Evolutionary conservation across 1,140 invertebrate species (phyloP).

Genomic region (Bombus waltoni): DNA sequence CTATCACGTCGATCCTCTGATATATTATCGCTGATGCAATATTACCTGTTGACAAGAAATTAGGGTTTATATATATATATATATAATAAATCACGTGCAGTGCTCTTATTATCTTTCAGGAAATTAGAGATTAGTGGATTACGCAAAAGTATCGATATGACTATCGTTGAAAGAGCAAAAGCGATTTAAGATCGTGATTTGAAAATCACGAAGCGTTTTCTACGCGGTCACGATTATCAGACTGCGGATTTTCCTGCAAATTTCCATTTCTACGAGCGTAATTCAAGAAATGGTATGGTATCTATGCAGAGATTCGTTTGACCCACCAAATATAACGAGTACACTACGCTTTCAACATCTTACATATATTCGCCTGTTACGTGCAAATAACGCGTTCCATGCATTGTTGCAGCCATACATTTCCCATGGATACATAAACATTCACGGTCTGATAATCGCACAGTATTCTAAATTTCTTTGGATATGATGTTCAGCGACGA

Average conservation of each 20-base stretch:
- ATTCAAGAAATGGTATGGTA: background rate
- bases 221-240: too few relatives aligned
- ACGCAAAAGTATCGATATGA: too few relatives aligned
- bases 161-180: too few relatives aligned
- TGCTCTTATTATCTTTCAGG: background rate
- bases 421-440: background rate
- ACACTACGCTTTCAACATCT: too few relatives aligned
- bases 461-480: background rate
- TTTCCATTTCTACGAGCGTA: background rate
- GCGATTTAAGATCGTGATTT: too few relatives aligned
- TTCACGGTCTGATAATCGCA: background rate
- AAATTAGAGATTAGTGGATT: background rate
- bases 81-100: too few relatives aligned
- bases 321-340: background rate
- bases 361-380: too few relatives aligned
- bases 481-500: too few relatives aligned
- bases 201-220: too few relatives aligned
- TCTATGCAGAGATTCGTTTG: background rate
- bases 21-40: background rate
- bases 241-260: background rate
- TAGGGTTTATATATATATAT: background rate
- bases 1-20: background rate
- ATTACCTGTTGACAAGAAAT: background rate
- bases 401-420: background rate
- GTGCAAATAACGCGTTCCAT: too few relatives aligned